phyloP scores from a whole-genome alignment of 1,140 invertebrate species.

The Leptinotarsa undecemlineata region DNA sequence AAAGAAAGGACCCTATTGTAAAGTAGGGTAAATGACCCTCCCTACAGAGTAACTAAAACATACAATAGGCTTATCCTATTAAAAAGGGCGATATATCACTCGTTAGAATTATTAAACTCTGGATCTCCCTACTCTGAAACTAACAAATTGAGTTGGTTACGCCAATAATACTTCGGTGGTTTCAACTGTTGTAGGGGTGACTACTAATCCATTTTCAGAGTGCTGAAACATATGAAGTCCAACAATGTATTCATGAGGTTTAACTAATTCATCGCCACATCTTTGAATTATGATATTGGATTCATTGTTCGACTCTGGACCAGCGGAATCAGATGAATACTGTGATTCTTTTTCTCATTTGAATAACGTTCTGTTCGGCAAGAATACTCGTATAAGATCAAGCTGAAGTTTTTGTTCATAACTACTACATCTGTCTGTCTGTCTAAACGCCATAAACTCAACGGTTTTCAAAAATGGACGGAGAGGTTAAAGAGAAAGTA shows the following conservation, averaged over 20 bases:
- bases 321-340: too few relatives aligned
- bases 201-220: slow-evolving; percentile 20
- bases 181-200: slow-evolving; percentile 21
- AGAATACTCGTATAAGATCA: too few relatives aligned
- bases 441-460: too few relatives aligned
- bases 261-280: background rate
- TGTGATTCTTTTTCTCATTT: too few relatives aligned
- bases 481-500: too few relatives aligned
- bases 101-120: slow-evolving; percentile 35
- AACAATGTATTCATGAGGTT: background rate
- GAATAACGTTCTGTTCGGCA: too few relatives aligned
- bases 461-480: too few relatives aligned
- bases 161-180: slow-evolving; percentile 35
- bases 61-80: slow-evolving; percentile 39
- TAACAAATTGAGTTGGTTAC: slow-evolving; percentile 41
- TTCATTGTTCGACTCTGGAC: too few relatives aligned
- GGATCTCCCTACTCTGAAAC: slow-evolving; percentile 34
- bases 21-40: slow-evolving; percentile 36
- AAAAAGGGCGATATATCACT: slow-evolving; percentile 38
- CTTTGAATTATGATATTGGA: background rate
- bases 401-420: too few relatives aligned
- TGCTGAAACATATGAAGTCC: background rate
- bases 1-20: background rate
- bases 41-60: slow-evolving; percentile 38
- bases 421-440: too few relatives aligned